Conservation (phyloP, 1,140 invertebrate species). For the Venturia canescens region DNA sequence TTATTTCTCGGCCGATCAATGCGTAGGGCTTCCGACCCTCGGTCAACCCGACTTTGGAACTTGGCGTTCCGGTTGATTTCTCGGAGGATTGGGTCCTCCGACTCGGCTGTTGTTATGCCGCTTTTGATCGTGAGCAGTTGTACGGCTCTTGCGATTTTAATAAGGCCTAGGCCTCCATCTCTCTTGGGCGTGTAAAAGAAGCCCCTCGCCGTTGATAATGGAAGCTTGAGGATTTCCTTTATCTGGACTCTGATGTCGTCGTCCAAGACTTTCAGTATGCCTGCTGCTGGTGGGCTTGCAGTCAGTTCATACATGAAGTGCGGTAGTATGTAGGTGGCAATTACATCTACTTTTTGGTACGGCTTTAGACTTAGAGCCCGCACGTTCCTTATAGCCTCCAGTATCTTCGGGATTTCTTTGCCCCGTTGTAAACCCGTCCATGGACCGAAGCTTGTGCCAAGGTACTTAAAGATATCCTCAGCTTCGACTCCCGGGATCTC, state of each 20-base stretch:
- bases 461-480: slow-evolving; percentile 3
- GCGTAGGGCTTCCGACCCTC: background rate
- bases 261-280: background rate
- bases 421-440: slow-evolving; percentile 38
- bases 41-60: background rate
- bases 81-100: background rate
- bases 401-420: background rate
- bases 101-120: background rate
- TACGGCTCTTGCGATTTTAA: background rate
- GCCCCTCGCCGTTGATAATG: background rate
- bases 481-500: slow-evolving; percentile 19
- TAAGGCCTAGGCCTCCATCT: slow-evolving; percentile 24
- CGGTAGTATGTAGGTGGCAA: slow-evolving; percentile 10
- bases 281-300: background rate
- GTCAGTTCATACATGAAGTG: slow-evolving; percentile 12
- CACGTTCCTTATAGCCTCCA: background rate
- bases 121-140: background rate
- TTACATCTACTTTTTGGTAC: slow-evolving; percentile 6
- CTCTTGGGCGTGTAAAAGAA: slow-evolving; percentile 33
- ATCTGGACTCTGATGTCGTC: background rate
- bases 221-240: slow-evolving; percentile 36
- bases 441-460: slow-evolving; percentile 41
- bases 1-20: background rate
- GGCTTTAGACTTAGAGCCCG: slow-evolving; percentile 21
- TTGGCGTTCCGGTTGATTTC: background rate